These are phyloP conservation scores for Chanos chanos DNA, from an alignment of 2,797 vertebrate species.

Conservation along the genomic window DNA sequence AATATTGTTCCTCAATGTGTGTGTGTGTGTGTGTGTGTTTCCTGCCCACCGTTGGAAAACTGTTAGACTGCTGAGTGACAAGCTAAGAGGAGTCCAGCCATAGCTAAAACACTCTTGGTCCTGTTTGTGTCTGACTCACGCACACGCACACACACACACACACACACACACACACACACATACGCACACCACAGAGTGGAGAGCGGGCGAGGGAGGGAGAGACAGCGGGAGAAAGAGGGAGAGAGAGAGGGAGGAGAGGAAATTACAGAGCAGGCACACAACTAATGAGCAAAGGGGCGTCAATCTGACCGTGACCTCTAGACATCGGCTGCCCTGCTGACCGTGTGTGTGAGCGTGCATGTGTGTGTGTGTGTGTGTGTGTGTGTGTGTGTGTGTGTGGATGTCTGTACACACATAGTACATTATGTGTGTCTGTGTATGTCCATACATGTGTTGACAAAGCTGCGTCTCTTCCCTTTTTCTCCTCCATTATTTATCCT, in stretches of 20 bases:
- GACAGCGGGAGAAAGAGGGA: too few species aligned
- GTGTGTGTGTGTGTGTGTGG: not conserved
- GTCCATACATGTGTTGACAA: not conserved
- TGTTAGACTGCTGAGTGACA: not conserved
- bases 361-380: not conserved
- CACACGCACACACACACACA: too few species aligned
- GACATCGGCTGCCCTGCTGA: not conserved
- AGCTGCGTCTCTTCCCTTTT: not conserved
- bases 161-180: too few species aligned
- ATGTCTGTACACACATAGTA: not conserved
- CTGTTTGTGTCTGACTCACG: slow-evolving; percentile 6
- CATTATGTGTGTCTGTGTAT: not conserved
- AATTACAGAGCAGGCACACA: slow-evolving; percentile 10
- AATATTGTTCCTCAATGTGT: not conserved
- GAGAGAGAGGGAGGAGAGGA: slow-evolving; percentile 5
- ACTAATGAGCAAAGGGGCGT: not conserved
- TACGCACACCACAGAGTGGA: too few species aligned
- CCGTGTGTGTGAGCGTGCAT: not conserved
- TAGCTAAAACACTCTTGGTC: slow-evolving; percentile 3
- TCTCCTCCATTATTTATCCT: not conserved
- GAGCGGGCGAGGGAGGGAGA: not conserved
- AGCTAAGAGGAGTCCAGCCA: not conserved
- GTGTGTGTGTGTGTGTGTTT: not conserved
- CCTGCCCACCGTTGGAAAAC: too few species aligned
- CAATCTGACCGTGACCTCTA: not conserved